Base-by-base conservation (phyloP, 2,888 invertebrate genomes). In the Machimus atricapillus region DNA sequence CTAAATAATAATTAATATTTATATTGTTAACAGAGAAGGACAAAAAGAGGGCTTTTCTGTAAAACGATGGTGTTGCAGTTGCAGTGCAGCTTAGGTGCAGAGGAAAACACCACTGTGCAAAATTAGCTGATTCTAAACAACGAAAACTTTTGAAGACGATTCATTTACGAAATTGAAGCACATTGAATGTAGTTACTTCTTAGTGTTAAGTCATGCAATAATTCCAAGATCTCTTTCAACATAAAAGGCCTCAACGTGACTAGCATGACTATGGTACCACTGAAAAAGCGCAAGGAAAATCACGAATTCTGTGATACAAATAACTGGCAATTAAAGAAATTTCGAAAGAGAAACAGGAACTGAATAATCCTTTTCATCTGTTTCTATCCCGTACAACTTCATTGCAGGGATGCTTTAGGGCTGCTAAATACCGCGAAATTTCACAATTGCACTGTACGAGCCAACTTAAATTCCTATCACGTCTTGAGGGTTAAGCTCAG, bases 251-350 rank as follows among this genome's bases (percentile, higher is more conserved):
- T 8, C 16, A 56, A 81, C 81, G 81, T 81, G 81, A 81, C 81
- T 34, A n/a, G 81, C 56, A 81, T 81, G 12, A 31, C n/a, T 34
- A 56, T 81, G 9, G n/a, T 5, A 27, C 8, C 34, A 12, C 6
- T 19, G 27, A 34, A 81, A 56, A 34, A 56, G 43, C 9, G 3
- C 79, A 31, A 9, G 19, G 46, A n/a, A 81, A 52, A 52, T 12
- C 46, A 81, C 79, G 46, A 14, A 16, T 27, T 81, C 56, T 12
- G 76, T 81, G 81, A 56, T 81, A 81, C 81, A 81, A 81, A 81
- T 81, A 81, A 81, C 56, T 56, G 16, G 81, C 81, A 81, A 81
- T 81, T 81, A 81, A 81, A 81, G 81, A 81, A 81, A 81, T 81
- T 81, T 56, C 40, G 31, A 81, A 56, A n/a, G 52, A 81, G 81